phyloP scores from a whole-genome alignment of 2,888 invertebrate genomes.

The Ditylenchus weischeri region DNA sequence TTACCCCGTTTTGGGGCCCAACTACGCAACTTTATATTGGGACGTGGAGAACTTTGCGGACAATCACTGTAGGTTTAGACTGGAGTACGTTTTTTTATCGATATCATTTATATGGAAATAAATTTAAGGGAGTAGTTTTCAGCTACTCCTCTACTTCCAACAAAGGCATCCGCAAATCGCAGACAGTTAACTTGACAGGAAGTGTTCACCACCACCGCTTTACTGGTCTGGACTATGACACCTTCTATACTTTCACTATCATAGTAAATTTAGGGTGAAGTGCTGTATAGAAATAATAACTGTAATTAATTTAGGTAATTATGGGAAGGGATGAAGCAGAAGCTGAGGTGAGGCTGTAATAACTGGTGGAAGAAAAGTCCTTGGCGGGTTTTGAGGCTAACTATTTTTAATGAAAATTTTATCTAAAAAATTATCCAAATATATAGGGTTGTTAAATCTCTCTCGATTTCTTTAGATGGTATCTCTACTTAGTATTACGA shows the following conservation, averaged over 20 bases:
- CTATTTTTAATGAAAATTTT: too few relatives aligned
- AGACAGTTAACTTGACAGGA: constrained; percentile 47
- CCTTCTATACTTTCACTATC: constrained; percentile 57
- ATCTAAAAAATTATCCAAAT: too few relatives aligned
- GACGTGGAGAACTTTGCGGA: constrained; percentile 57
- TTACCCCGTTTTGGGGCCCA: constrained; percentile 51
- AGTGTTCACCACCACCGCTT: constrained; percentile 40
- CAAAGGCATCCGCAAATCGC: constrained; percentile 32
- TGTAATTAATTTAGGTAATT: neutral
- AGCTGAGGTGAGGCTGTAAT: constrained; percentile 23
- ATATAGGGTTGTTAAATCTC: too few relatives aligned
- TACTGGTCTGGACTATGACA: constrained; percentile 46
- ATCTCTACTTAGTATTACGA: too few relatives aligned
- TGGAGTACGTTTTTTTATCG: constrained; percentile 37
- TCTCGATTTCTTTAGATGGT: too few relatives aligned
- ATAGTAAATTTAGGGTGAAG: constrained; percentile 32
- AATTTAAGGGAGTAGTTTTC: constrained; percentile 11
- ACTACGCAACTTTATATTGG: constrained; percentile 53
- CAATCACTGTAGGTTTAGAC: constrained; percentile 49
- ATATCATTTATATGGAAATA: constrained; percentile 6
- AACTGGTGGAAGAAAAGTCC: too few relatives aligned
- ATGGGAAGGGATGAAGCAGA: constrained; percentile 50
- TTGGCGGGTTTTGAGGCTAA: too few relatives aligned
- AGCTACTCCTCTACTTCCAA: constrained; percentile 42
- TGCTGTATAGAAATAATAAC: too few relatives aligned